Evolutionary conservation across 1,140 invertebrate genomes (phyloP), one percentile per base, ranked within the genome.

Genomic region (Aphidius ervi): DNA sequence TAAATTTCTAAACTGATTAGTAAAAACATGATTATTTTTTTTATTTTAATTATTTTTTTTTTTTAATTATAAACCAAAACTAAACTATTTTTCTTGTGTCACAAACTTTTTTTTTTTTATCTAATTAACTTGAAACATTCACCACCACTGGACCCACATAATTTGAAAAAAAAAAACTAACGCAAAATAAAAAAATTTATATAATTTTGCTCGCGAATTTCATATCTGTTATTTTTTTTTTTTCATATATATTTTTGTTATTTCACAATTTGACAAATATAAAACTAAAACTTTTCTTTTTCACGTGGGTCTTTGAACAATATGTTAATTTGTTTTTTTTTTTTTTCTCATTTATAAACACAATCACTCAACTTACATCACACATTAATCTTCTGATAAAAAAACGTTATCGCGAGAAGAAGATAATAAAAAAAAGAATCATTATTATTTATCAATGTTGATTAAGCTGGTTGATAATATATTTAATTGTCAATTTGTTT

Each of bases 301-400:
- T 10, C 23, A 31, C 23, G 23, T 31, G 23, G 23, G 23, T 31
- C 23, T 31, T 31, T 31, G 23, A 31, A 31, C 23, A 31, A 31
- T 59, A 3, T 50, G 41, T 59, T 31, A 43, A 8, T 58, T 46
- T 40, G n/a, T 6, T 9, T n/a, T 39, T 50, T 50, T 50, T 50
- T n/a, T 8, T 55, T 62, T 57, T 62, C 54, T 59, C 45, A n/a
- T 55, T 55, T 56, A 58, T 47, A 46, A 48, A 54, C 61, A 63
- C 61, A 63, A 63, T 40, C 61, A 63, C 61, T 63, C 55, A 58
- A 58, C 20, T 58, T 62, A 56, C 46, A 46, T 56, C 60, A 59
- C 57, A 59, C 57, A 59, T 49, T 47, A 62, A 42, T 56, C 46
- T 40, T 50, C 53, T 47, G 48, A 56, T 62, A 57, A 49, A 50